Base-by-base conservation (phyloP, 30 jellyfish, hydroid and myxozoan genomes). In the Nemopilema nomurai region DNA sequence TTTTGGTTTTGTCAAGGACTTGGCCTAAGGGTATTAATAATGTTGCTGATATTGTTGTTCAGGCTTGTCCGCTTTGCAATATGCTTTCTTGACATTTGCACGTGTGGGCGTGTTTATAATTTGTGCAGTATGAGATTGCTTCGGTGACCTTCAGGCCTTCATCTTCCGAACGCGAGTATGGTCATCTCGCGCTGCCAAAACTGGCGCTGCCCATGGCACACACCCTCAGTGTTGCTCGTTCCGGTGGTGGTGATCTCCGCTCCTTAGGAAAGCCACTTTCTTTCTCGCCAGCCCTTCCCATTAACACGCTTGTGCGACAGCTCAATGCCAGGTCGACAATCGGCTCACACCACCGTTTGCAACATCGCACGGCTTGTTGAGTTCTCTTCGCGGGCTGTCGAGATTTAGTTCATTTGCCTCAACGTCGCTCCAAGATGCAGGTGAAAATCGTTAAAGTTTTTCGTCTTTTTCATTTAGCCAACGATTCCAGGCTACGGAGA, bases 401-500 rank as follows among this genome's bases (percentile, higher is more conserved):
- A n/a, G n/a, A n/a, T n/a, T n/a, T n/a, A n/a, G n/a, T n/a, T n/a
- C n/a, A n/a, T n/a, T n/a, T n/a, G n/a, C n/a, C 72, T n/a, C 7
- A 6, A n/a, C 18, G 20, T n/a, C 29, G 26, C 18, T 24, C 20
- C 29, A 19, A 23, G 29, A 29, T 83, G 92, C 86, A 16, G 68
- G 72, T 28, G 21, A 70, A 62, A 23, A 17, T n/a, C 0, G 1
- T 24, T 50, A 73, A 83, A 25, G 32, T 73, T 32, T 51, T 83
- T 71, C 79, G 33, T 26, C 30, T 31, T 41, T 62, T 83, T 31
- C 75, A 71, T 83, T 25, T 72, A 66, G 95, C 80, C 17, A 66
- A 31, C 27, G 96, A 92, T 62, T 84, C 94, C 62, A 92, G 92
- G 67, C 87, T 92, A 1, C 76, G 97, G 67, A 68, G 98, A 82